Percentiles rank a stretch among this genome's conserved stretches.
phyloP scores from a whole-genome alignment of 2,797 vertebrate species.

The Octomys mimax region DNA sequence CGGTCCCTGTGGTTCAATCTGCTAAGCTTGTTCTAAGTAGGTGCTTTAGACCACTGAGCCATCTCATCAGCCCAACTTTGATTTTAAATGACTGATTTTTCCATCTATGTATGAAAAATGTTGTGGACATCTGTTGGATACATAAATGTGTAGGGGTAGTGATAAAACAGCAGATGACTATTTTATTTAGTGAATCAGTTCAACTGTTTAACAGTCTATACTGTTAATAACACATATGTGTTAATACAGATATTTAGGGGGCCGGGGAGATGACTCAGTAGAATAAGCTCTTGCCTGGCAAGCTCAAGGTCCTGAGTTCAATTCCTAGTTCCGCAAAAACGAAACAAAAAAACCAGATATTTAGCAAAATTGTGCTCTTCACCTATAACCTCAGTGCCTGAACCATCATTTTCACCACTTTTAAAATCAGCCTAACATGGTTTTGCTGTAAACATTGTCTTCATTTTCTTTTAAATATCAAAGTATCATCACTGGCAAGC shows the following conservation, averaged over 20 bases:
- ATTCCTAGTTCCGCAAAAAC: no score
- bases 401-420: conserved; percentile 17
- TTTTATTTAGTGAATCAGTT: background rate
- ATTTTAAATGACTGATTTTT: conserved; percentile 11
- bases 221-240: background rate
- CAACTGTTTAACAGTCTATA: background rate
- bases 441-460: conserved; percentile 2
- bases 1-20: no score
- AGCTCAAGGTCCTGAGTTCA: no score
- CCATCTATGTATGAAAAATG: background rate
- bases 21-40: no score
- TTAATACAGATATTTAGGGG: background rate
- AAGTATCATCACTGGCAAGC: background rate
- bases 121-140: background rate
- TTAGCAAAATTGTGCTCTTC: conserved; percentile 31
- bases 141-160: background rate
- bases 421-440: background rate
- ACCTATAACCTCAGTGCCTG: background rate
- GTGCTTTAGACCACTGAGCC: no score
- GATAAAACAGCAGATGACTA: conserved; percentile 10
- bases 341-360: background rate
- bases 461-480: conserved; percentile 35
- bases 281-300: no score
- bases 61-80: background rate
- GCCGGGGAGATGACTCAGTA: no score